Evolutionary conservation across 2,888 invertebrate species (phyloP).

Genomic region (Nasonia oneida): DNA sequence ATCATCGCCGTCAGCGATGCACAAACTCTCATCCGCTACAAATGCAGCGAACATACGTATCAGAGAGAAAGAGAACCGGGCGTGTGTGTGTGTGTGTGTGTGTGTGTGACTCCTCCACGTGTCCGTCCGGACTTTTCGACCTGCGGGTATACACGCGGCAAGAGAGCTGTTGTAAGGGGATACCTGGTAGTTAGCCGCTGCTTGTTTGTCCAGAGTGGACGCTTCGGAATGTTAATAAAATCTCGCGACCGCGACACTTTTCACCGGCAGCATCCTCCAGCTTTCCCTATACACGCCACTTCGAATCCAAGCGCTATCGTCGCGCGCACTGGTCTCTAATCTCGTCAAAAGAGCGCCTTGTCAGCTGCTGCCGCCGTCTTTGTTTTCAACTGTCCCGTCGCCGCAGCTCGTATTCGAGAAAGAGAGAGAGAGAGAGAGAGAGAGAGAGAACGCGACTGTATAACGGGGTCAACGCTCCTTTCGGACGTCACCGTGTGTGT

Average conservation of each 20-base stretch:
- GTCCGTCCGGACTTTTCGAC: not conserved
- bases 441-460: not conserved
- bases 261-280: not conserved
- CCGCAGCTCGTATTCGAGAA: not conserved
- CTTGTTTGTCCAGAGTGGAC: too few relatives aligned
- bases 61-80: not conserved
- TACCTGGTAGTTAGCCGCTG: too few relatives aligned
- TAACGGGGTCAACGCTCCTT: slow-evolving; percentile 8
- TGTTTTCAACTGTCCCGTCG: slow-evolving; percentile 34
- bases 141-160: not conserved
- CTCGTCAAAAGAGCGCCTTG: slow-evolving; percentile 36
- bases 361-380: slow-evolving; percentile 6
- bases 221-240: too few relatives aligned
- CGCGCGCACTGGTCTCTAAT: slow-evolving; percentile 20
- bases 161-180: too few relatives aligned
- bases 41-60: slow-evolving; percentile 18
- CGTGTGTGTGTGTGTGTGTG: not conserved
- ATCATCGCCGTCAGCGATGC: slow-evolving; percentile 25
- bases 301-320: not conserved
- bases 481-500: not conserved
- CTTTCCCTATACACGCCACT: not conserved
- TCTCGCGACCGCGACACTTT: too few relatives aligned
- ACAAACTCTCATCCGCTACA: slow-evolving; percentile 44
- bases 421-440: not conserved
- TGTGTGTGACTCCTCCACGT: not conserved